phyloP scores from a whole-genome alignment of 1,140 invertebrate genomes.

The Wiebesia pumilae region DNA sequence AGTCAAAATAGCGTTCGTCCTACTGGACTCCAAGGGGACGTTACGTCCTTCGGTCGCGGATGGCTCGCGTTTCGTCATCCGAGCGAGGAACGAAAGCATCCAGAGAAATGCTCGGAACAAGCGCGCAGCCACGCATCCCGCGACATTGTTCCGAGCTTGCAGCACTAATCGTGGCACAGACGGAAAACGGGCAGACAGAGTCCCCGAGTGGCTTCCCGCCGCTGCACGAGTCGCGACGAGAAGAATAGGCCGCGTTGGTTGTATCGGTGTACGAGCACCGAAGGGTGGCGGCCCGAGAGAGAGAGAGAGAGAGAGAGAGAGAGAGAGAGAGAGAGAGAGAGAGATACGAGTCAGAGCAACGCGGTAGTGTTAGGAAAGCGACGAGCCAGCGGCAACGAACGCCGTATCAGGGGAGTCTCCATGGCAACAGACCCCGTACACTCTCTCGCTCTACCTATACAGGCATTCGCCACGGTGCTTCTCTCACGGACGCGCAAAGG shows the following conservation, averaged over 20 bases:
- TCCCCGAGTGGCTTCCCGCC: too few relatives aligned
- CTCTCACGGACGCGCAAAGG: too few relatives aligned
- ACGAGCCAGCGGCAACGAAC: background rate
- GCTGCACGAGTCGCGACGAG: background rate
- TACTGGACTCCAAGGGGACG: too few relatives aligned
- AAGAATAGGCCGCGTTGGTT: background rate
- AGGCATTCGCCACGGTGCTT: background rate
- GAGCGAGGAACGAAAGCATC: too few relatives aligned
- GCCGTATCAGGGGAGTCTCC: slow-evolving; percentile 61
- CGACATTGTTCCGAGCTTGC: background rate
- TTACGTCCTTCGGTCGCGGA: too few relatives aligned
- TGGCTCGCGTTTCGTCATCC: too few relatives aligned
- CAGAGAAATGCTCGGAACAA: too few relatives aligned
- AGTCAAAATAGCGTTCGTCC: too few relatives aligned
- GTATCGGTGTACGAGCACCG: background rate
- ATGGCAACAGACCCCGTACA: slow-evolving; percentile 67
- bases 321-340: background rate
- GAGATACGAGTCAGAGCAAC: background rate
- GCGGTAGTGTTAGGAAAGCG: background rate
- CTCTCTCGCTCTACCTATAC: background rate
- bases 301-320: background rate
- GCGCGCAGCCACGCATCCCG: background rate
- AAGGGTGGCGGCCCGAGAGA: background rate
- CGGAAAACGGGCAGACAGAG: too few relatives aligned
- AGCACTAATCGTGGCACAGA: background rate